Evolutionary conservation across 1,140 invertebrate genomes (phyloP).

Genomic region (Bombus waltoni): DNA sequence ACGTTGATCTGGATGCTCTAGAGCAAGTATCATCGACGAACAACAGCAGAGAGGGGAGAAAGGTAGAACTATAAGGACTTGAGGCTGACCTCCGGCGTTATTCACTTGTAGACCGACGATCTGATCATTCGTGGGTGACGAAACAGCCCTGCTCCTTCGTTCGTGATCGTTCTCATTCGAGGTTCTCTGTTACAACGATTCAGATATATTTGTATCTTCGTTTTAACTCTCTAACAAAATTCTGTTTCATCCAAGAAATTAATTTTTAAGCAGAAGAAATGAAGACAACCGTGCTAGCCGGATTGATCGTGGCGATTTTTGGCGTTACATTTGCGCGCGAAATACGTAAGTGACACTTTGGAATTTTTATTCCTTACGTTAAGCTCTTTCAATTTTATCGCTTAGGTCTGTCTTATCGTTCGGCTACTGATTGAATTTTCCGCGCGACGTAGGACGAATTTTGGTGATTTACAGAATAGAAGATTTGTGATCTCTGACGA

Average conservation of each 20-base stretch:
- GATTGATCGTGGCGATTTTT: slow-evolving; percentile 1
- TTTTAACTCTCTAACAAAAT: background rate
- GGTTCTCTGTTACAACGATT: background rate
- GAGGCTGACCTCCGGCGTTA: slow-evolving; percentile 24
- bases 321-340: slow-evolving; percentile 41
- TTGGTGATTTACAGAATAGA: no score
- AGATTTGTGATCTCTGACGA: no score
- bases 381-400: background rate
- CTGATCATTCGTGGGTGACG: background rate
- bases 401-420: background rate
- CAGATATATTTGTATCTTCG: no score
- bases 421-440: no score
- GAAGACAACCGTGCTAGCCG: background rate
- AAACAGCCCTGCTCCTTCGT: background rate
- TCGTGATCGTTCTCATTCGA: background rate
- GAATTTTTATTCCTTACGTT: background rate
- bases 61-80: slow-evolving; percentile 57
- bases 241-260: no score
- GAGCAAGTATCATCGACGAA: slow-evolving; percentile 22
- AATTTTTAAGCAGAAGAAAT: background rate
- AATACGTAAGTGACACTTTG: slow-evolving; percentile 71
- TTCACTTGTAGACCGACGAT: slow-evolving; percentile 48
- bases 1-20: slow-evolving; percentile 3
- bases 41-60: slow-evolving; percentile 39
- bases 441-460: no score